Evolutionary conservation across 2,797 vertebrate genomes (phyloP), one percentile per base, ranked within the genome.

Genomic region (Salmo trutta): DNA sequence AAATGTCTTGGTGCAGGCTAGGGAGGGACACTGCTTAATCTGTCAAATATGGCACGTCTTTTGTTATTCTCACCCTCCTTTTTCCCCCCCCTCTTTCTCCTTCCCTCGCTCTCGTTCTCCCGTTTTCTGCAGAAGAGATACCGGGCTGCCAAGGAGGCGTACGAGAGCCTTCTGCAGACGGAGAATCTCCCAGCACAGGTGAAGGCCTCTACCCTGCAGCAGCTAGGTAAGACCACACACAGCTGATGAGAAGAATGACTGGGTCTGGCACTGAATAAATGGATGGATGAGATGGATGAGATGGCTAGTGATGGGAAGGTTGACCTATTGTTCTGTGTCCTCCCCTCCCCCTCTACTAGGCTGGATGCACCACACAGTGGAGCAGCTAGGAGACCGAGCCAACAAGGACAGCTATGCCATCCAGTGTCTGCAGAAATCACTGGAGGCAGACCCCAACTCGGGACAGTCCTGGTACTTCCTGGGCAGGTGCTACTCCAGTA

Each of bases 201-300:
- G 94, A 99, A 99, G 95, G 98, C 98, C 93, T 97, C 96, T 88
- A 96, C 98, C 82, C 95, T 99, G 90, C 98, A 99, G 92, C 98
- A 99, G 94, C 94, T 99, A 88, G 98, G 98, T 97, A 94, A 95
- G 97, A 92, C 73, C 52, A 2, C 6, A 65, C 27, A 56, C 17
- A n/a, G 24, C 62, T 29, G 14, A 31, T 66, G 8, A 19, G 12
- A 66, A 5, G 27, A 66, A 29, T 17, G 62, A 65, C n/a, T 4
- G 41, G 41, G 41, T 47, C 41, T 27, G 8, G 21, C 14, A 65
- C 21, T 27, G 24, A 24, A 64, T 64, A 12, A 64, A 27, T 24
- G 17, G n/a, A 19, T 59, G 54, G 54, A 59, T 59, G 16, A 10
- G 8, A 41, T 41, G 4, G n/a, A n/a, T n/a, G n/a, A n/a, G n/a